Percentiles rank a stretch among this genome's conserved stretches.
phyloP scores from a whole-genome alignment of 2,797 vertebrate genomes.

The Lepilemur ruficaudatus region DNA sequence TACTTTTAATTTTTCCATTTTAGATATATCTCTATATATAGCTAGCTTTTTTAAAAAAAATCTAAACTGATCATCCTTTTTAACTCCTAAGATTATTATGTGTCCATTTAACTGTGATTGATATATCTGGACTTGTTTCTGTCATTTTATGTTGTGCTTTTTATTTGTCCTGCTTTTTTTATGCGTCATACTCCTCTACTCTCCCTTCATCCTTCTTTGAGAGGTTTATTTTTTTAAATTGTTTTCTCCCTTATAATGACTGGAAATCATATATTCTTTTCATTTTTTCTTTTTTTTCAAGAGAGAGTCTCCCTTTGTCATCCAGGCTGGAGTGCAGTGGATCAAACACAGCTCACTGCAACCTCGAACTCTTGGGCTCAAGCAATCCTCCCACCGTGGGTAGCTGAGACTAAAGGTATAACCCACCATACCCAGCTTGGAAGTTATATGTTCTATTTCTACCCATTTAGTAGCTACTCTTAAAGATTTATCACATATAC shows the following conservation, averaged over 20 bases:
- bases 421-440: too few species aligned
- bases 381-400: too few species aligned
- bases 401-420: too few species aligned
- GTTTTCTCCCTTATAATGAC: neutral
- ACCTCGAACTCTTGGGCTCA: too few species aligned
- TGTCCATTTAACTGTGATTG: neutral
- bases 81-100: neutral
- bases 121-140: neutral
- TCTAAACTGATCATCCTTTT: neutral
- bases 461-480: too few species aligned
- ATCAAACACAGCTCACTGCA: too few species aligned
- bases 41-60: neutral
- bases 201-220: neutral
- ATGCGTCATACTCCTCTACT: neutral
- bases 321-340: too few species aligned
- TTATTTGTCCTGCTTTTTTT: neutral
- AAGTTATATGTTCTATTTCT: neutral
- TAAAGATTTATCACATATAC: too few species aligned
- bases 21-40: neutral
- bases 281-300: too few species aligned
- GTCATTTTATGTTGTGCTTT: neutral
- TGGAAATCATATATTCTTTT: neutral
- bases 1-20: neutral
- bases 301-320: too few species aligned
- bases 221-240: neutral